Evolutionary conservation across 2,113 vertebrate genomes (phyloP), one percentile per base, ranked within the genome.

Genomic region (Ophiodon elongatus): DNA sequence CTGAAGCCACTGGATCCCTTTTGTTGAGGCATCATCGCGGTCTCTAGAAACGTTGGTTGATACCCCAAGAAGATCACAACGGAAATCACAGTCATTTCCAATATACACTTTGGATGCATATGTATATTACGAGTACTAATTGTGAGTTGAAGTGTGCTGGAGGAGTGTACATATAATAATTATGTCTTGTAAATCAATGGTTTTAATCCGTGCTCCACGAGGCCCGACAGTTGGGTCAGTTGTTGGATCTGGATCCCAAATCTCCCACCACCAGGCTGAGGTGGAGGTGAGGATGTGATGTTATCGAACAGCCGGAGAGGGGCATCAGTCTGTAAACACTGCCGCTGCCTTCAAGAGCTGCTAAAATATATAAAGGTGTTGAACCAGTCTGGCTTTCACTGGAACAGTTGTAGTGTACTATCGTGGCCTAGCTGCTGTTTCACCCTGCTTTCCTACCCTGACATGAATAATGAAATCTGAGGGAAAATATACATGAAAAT

Each of bases 161-260:
- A 87, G 70, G 64, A 85, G 76, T 87, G 80, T 86, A 85, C n/a
- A 89, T 87, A 80, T 69, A 66, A 45, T 78, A 71, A 84, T 79
- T 77, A 50, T 75, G 84, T 91, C 73, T 66, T 82, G 73, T 85
- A 83, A 89, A 89, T 86, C 67, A 31, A 10, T 86, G 80, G 70
- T 79, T 86, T 84, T 76, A 66, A 64, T 83, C 67, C 65, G 73
- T 67, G 79, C 56, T 77, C 31, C 60, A 79, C 27, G 3, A 73
- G 60, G 82, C 88, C 69, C 23, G 4, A 68, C 29, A 41, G 72
- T 47, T 50, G 45, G 56, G 43, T 80, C 56, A 66, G 45, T 50
- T 67, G 25, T 33, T 45, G 63, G 37, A 68, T 47, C 25, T 31
- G 14, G 65, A 47, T 73, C 50, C 14, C 69, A 15, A 70, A 67